Evolutionary conservation across 2,888 invertebrate species (phyloP).

Genomic region (Ischnura elegans): DNA sequence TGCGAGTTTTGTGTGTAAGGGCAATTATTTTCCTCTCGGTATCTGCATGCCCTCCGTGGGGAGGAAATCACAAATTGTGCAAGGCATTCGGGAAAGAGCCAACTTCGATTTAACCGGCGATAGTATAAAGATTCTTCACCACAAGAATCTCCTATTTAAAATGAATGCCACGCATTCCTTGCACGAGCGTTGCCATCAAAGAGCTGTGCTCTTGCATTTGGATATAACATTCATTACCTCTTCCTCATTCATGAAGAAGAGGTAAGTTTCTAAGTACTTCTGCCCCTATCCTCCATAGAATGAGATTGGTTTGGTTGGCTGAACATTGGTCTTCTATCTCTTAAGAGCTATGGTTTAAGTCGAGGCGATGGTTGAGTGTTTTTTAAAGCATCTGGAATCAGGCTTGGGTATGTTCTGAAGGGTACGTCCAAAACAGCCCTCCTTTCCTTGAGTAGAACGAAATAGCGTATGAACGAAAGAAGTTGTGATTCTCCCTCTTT

Average conservation of each 20-base stretch:
- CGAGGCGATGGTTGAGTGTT: too few relatives aligned
- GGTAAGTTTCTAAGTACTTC: neutral
- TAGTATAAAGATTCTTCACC: slow-evolving; percentile 7
- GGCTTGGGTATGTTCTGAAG: too few relatives aligned
- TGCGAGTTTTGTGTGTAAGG: neutral
- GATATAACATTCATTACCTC: slow-evolving; percentile 23
- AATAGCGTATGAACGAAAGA: too few relatives aligned
- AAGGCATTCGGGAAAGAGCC: neutral
- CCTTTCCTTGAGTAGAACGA: too few relatives aligned
- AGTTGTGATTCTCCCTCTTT: too few relatives aligned
- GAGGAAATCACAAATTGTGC: neutral
- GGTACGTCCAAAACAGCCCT: too few relatives aligned
- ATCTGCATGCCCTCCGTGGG: neutral
- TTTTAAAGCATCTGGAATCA: too few relatives aligned
- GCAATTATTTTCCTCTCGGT: neutral
- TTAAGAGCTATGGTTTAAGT: neutral
- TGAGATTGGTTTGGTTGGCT: neutral
- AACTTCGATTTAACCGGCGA: neutral
- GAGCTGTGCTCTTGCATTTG: neutral
- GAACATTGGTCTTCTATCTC: neutral
- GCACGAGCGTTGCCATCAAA: neutral
- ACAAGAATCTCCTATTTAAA: neutral
- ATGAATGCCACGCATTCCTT: neutral
- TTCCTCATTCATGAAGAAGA: slow-evolving; percentile 39
- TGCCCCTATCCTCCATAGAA: neutral